Conservation (phyloP, 2,797 vertebrate genomes). For the Enteromius paludinosus region DNA sequence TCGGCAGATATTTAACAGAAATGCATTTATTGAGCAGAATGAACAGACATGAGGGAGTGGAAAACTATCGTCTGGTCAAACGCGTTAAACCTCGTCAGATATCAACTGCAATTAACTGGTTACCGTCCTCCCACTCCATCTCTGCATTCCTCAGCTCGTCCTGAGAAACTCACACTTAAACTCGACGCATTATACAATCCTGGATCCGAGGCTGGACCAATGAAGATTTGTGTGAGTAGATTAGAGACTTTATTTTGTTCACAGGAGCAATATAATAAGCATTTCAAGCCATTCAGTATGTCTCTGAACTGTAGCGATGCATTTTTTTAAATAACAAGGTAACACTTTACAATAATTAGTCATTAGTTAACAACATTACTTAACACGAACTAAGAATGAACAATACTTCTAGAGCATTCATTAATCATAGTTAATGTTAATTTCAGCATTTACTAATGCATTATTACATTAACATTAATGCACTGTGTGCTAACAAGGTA, state of each 20-base stretch:
- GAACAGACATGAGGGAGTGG: not conserved
- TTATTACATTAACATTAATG: too few relatives aligned
- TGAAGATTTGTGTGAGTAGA: slow-evolving; percentile 12
- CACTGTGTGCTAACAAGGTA: too few relatives aligned
- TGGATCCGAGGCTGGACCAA: not conserved
- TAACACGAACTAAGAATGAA: too few relatives aligned
- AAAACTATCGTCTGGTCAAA: not conserved
- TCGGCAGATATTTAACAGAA: not conserved
- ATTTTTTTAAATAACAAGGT: not conserved
- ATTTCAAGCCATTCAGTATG: not conserved
- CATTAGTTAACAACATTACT: too few relatives aligned
- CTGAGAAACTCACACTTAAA: not conserved
- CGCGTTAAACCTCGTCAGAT: not conserved
- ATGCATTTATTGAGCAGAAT: not conserved
- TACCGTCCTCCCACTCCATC: not conserved
- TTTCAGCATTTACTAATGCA: too few relatives aligned
- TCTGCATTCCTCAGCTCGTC: not conserved
- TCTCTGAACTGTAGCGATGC: not conserved
- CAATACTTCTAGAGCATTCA: too few relatives aligned
- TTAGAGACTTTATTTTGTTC: not conserved
- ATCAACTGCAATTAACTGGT: not conserved
- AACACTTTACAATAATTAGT: too few relatives aligned
- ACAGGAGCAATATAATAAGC: not conserved
- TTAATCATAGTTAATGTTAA: too few relatives aligned
- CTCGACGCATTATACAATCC: too few relatives aligned